Base-by-base conservation (phyloP, 2,888 invertebrate genomes). In the Noctuana brunneofusca region DNA sequence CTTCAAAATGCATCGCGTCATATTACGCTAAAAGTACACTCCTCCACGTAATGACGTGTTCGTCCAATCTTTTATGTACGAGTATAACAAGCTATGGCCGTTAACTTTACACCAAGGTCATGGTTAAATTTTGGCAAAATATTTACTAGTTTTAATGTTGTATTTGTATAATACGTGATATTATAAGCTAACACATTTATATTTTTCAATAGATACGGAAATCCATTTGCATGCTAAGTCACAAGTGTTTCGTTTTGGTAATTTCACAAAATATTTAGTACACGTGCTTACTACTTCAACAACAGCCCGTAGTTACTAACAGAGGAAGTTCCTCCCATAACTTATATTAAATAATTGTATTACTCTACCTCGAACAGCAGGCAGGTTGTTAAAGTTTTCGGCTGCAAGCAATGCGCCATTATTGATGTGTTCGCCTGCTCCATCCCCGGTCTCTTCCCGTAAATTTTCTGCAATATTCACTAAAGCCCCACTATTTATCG, bases 401-500 rank as follows among this genome's bases (percentile, higher is more conserved):
- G 73, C 72, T 62, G 67, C 68, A 69, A 64, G 64, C 53, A 50
- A 64, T 64, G 52, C 68, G 71, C 71, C 76, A 71, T 85, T 86
- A 86, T 87, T 84, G 82, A 85, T 83, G 80, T 82, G 80, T 76
- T 79, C 75, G 75, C 67, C 67, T 73, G 71, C 74, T 43, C 30
- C 52, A 48, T 30, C 72, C 70, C 71, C 77, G 71, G 73, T 73
- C 78, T 70, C 83, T 81, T 82, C 80, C 79, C 78, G 75, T 84
- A 84, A 83, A 83, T 85, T 81, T 74, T 60, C 70, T 71, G 70
- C 80, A 84, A 82, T 83, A 83, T 83, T 78, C 76, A 76, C 78
- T 75, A 79, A 83, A 84, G 79, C 81, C 76, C 72, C 74, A 75
- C 82, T 77, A 84, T 86, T 83, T 84, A 84, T 86, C 81, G 84